Evolutionary conservation across 2,888 invertebrate species (phyloP).

Genomic region (Heliconius ethilla): DNA sequence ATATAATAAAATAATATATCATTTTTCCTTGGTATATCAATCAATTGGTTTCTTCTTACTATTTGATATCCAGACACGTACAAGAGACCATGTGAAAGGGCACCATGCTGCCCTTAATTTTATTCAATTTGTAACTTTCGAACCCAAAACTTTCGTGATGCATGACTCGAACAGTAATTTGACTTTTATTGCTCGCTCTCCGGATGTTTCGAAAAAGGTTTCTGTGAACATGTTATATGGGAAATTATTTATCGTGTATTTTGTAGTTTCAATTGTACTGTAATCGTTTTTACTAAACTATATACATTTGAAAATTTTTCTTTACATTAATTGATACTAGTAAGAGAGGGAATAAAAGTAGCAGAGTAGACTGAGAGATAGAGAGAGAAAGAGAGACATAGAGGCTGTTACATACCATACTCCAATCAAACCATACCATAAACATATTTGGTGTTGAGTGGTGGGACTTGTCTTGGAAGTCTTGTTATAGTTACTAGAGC

Average conservation of each 20-base stretch:
- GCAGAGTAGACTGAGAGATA: no score
- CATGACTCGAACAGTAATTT: conserved; percentile 77
- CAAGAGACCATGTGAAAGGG: conserved; percentile 32
- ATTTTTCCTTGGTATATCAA: neutral
- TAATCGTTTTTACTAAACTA: neutral
- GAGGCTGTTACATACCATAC: no score
- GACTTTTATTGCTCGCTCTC: conserved; percentile 70
- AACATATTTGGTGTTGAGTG: no score
- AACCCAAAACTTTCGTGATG: conserved; percentile 78
- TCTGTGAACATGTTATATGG: conserved; percentile 48
- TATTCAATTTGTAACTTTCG: conserved; percentile 78
- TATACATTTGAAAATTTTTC: neutral
- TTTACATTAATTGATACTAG: neutral
- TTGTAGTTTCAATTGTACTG: neutral
- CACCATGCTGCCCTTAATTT: conserved; percentile 65
- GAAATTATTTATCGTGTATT: conserved; percentile 7
- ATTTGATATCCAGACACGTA: conserved; percentile 32
- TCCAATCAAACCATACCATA: no score
- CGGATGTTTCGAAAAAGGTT: conserved; percentile 53
- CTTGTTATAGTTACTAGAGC: no score
- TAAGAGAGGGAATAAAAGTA: no score
- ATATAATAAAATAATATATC: neutral
- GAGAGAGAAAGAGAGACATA: no score
- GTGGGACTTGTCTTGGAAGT: no score
- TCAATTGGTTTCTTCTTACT: conserved; percentile 19